phyloP scores from a whole-genome alignment of 35 echinoderm and acorn worm genomes.

The Chiridota heheva region DNA sequence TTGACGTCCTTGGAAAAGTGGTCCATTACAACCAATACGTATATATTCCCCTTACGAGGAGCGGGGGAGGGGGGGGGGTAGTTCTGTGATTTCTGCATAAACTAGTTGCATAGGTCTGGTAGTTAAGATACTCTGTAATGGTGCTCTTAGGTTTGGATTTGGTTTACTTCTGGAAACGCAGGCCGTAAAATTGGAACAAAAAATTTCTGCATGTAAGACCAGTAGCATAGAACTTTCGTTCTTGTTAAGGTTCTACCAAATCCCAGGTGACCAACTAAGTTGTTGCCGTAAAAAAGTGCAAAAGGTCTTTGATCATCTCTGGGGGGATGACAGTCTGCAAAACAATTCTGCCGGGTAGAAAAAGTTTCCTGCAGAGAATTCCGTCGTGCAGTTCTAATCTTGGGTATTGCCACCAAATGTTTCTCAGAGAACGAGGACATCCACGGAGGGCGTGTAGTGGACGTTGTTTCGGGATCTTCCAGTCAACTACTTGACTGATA shows the following conservation, averaged over 20 bases:
- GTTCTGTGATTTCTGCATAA: slow-evolving; percentile 18
- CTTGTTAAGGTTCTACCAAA: neutral
- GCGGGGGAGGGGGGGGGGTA: neutral
- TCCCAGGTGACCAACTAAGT: neutral
- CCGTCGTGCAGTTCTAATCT: neutral
- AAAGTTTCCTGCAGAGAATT: neutral
- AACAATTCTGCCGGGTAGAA: slow-evolving; percentile 15
- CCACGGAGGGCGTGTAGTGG: neutral
- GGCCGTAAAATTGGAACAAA: no score
- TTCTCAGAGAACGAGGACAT: neutral
- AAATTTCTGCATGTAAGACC: slow-evolving; percentile 1
- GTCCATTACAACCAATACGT: slow-evolving; percentile 38
- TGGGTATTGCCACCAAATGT: slow-evolving; percentile 31
- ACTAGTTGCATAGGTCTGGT: slow-evolving; percentile 20
- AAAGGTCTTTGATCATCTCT: slow-evolving; percentile 4
- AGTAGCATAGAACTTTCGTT: neutral
- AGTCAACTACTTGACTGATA: neutral
- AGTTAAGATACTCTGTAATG: no score
- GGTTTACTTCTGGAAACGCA: neutral
- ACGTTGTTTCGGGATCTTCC: neutral
- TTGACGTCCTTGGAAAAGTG: slow-evolving; percentile 36
- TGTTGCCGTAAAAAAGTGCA: neutral
- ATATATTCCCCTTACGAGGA: slow-evolving; percentile 12
- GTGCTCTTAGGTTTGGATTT: neutral
- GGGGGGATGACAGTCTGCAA: neutral